These are phyloP conservation scores for Trissolcus japonicus DNA, from an alignment of 2,888 invertebrate genomes.

Conservation along the genomic window DNA sequence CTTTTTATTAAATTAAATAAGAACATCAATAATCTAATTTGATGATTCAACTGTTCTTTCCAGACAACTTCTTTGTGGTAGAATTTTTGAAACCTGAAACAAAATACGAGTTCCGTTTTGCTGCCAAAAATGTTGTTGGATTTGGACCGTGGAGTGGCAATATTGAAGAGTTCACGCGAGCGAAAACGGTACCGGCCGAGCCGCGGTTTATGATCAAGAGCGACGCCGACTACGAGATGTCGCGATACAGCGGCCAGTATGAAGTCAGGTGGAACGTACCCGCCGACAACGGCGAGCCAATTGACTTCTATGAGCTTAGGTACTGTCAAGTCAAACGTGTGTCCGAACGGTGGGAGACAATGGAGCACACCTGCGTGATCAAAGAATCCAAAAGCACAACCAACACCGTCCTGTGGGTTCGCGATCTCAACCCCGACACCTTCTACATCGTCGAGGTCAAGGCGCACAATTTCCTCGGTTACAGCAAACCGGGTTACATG, in stretches of 20 bases:
- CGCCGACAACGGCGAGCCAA: constrained; percentile 92
- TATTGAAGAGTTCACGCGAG: constrained; percentile 84
- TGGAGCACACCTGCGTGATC: constrained; percentile 79
- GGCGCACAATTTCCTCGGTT: constrained; percentile 91
- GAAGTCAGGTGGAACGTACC: constrained; percentile 91
- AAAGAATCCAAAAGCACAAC: constrained; percentile 81
- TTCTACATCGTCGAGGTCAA: constrained; percentile 89
- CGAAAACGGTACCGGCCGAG: constrained; percentile 85
- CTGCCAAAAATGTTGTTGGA: constrained; percentile 90
- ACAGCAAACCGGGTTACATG: constrained; percentile 86
- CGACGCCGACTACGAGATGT: constrained; percentile 74
- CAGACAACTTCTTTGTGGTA: constrained; percentile 86
- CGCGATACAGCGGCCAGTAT: constrained; percentile 86
- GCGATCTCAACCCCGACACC: constrained; percentile 85
- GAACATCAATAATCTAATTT: no score
- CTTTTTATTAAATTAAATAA: no score
- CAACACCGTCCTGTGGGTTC: constrained; percentile 83
- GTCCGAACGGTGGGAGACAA: constrained; percentile 81
- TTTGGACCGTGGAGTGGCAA: constrained; percentile 85
- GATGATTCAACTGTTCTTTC: background rate
- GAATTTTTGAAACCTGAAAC: constrained; percentile 87
- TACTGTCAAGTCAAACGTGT: constrained; percentile 86
- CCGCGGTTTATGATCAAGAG: constrained; percentile 80
- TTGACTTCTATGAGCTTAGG: constrained; percentile 85
- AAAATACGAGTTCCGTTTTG: constrained; percentile 89